Conservation (phyloP, 2,797 vertebrate species). For the Chiroxiphia lanceolata region DNA sequence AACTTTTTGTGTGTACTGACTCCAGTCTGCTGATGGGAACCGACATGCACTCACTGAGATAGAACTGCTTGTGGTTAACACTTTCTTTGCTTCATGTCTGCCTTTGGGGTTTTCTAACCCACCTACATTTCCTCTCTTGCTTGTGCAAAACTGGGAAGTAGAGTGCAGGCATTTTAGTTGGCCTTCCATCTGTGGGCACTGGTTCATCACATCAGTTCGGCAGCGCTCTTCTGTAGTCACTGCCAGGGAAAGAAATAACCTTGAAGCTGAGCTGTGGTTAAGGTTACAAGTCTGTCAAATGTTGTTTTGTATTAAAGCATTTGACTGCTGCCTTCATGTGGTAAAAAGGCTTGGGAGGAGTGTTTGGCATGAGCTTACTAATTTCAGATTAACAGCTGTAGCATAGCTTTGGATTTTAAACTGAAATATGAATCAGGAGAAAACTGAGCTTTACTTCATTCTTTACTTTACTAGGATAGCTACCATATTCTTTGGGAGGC, state of each 20-base stretch:
- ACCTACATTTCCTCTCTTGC: not conserved
- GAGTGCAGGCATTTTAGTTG: not conserved
- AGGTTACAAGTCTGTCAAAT: not conserved
- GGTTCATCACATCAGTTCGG: not conserved
- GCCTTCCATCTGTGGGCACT: not conserved
- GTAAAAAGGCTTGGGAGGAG: not conserved
- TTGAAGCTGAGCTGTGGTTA: not conserved
- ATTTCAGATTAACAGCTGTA: not conserved
- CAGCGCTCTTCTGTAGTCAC: fast-evolving
- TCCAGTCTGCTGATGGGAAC: not conserved
- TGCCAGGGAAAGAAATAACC: not conserved
- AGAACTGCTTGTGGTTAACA: not conserved
- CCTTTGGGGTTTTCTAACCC: not conserved
- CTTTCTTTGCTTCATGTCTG: not conserved
- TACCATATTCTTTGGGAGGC: not conserved
- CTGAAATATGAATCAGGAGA: not conserved
- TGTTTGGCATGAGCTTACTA: not conserved
- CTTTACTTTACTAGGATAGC: not conserved
- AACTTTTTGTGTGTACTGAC: not conserved
- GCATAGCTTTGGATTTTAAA: not conserved
- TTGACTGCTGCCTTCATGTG: not conserved
- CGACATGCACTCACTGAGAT: not conserved
- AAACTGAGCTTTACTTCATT: not conserved
- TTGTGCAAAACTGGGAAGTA: not conserved
- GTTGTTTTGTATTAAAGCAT: not conserved